Percentiles rank a stretch among this genome's conserved stretches.
Conservation (phyloP, 2,888 invertebrate species). For the Xestobium rufovillosum region DNA sequence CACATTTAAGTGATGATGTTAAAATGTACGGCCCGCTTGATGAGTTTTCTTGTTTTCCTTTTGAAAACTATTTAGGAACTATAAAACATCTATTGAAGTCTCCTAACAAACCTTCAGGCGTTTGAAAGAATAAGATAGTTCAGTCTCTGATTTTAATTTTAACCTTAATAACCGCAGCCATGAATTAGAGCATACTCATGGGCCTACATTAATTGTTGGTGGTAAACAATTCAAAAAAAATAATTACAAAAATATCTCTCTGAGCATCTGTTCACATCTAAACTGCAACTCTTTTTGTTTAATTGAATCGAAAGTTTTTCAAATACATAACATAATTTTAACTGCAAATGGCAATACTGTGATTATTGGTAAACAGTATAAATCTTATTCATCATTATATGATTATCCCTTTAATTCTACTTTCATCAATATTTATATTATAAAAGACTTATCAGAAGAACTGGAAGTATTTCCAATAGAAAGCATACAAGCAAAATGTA, state of each 20-base stretch:
- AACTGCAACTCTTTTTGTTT: constrained; percentile 6
- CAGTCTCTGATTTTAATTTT: neutral
- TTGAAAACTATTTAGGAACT: constrained; percentile 12
- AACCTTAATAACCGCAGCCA: constrained; percentile 3
- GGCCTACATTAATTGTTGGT: too few species aligned
- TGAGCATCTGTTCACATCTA: constrained; percentile 7
- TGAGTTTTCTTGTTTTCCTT: constrained; percentile 13
- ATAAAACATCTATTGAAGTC: constrained; percentile 13
- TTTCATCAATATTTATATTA: constrained; percentile 7
- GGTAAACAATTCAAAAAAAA: constrained; percentile 9
- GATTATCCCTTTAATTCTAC: constrained; percentile 6
- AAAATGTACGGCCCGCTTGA: constrained; percentile 11
- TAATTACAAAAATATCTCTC: constrained; percentile 6
- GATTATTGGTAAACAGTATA: neutral
- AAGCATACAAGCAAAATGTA: constrained; percentile 9
- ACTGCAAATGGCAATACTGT: neutral
- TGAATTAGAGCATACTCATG: neutral
- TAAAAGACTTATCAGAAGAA: constrained; percentile 3
- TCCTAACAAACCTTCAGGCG: constrained; percentile 11
- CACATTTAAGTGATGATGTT: constrained; percentile 13
- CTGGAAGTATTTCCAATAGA: constrained; percentile 2
- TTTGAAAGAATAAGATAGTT: constrained; percentile 5
- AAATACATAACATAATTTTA: constrained; percentile 6
- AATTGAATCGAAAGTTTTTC: constrained; percentile 1
- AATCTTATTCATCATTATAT: constrained; percentile 3